Percentiles rank a stretch among this genome's conserved stretches.
Evolutionary conservation across 2,888 invertebrate species (phyloP).

Genomic region (Ditula angustiorana): DNA sequence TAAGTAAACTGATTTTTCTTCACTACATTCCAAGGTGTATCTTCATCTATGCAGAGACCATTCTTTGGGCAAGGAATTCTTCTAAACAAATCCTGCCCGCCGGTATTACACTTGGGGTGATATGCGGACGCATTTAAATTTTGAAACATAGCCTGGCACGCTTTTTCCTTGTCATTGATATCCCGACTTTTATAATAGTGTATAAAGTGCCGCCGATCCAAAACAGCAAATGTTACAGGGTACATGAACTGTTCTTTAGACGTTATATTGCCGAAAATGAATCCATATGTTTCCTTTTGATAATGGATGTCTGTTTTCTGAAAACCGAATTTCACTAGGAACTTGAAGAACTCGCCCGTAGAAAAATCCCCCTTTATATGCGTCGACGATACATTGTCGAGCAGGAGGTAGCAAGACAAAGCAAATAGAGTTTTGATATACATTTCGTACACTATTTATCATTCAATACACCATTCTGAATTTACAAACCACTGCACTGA

Average conservation of each 20-base stretch:
- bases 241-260: conserved; percentile 87
- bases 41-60: conserved; percentile 94
- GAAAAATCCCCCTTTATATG: conserved; percentile 78
- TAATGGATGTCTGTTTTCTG: conserved; percentile 97
- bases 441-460: conserved; percentile 59
- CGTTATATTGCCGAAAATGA: conserved; percentile 98
- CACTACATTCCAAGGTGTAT: conserved; percentile 93
- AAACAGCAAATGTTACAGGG: conserved; percentile 93
- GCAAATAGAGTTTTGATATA: conserved; percentile 59
- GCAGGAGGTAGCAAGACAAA: conserved; percentile 59
- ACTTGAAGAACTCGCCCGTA: conserved; percentile 92
- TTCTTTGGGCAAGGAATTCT: conserved; percentile 93
- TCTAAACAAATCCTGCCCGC: conserved; percentile 91
- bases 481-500: conserved; percentile 1
- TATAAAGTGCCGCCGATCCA: conserved; percentile 95
- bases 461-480: conserved; percentile 12
- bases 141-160: conserved; percentile 95
- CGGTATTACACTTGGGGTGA: conserved; percentile 92
- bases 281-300: conserved; percentile 95
- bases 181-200: conserved; percentile 94
- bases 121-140: conserved; percentile 93
- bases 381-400: conserved; percentile 59
- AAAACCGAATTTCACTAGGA: conserved; percentile 97
- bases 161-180: conserved; percentile 87
- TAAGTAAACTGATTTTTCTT: conserved; percentile 97